Percentiles rank a stretch among this genome's conserved stretches.
These are phyloP conservation scores for Scrobipalpa costella DNA, from an alignment of 2,888 invertebrate species.

Conservation along the genomic window DNA sequence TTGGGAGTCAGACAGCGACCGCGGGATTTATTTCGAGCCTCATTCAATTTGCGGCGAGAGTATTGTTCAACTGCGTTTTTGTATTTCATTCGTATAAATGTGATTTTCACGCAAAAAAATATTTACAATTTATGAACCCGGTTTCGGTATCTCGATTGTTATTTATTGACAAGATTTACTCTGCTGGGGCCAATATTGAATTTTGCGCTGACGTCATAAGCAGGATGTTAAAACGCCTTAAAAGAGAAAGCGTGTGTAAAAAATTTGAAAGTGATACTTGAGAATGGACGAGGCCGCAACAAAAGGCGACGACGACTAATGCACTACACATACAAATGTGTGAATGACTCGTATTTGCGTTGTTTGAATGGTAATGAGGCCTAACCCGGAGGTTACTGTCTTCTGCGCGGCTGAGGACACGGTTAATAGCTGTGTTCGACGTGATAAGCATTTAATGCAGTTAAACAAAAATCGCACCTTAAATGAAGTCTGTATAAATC, in stretches of 20 bases:
- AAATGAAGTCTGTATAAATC: background rate
- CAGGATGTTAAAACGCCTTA: conserved; percentile 40
- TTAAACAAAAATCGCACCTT: background rate
- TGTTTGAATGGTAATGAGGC: conserved; percentile 63
- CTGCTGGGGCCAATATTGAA: background rate
- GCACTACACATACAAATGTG: conserved; percentile 65
- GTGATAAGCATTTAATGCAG: background rate
- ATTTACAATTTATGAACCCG: conserved; percentile 38
- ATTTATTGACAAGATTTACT: conserved; percentile 5
- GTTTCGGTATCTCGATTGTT: conserved; percentile 31
- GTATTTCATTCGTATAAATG: conserved; percentile 56
- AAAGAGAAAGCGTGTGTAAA: conserved; percentile 62
- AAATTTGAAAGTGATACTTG: conserved; percentile 65
- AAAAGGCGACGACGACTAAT: conserved; percentile 58
- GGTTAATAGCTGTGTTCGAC: conserved; percentile 1
- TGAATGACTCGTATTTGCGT: conserved; percentile 52
- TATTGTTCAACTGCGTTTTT: conserved; percentile 73
- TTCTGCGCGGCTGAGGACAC: conserved; percentile 17
- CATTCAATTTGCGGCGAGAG: conserved; percentile 77
- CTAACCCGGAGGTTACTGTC: conserved; percentile 32
- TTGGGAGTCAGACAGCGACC: conserved; percentile 73
- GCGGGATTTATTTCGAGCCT: conserved; percentile 76
- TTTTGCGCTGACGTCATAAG: conserved; percentile 18
- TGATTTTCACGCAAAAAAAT: conserved; percentile 42
- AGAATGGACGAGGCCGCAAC: conserved; percentile 58